These are phyloP conservation scores for Montipora sp. DNA, from an alignment of 64 coral and sea anemone species.

Conservation along the genomic window DNA sequence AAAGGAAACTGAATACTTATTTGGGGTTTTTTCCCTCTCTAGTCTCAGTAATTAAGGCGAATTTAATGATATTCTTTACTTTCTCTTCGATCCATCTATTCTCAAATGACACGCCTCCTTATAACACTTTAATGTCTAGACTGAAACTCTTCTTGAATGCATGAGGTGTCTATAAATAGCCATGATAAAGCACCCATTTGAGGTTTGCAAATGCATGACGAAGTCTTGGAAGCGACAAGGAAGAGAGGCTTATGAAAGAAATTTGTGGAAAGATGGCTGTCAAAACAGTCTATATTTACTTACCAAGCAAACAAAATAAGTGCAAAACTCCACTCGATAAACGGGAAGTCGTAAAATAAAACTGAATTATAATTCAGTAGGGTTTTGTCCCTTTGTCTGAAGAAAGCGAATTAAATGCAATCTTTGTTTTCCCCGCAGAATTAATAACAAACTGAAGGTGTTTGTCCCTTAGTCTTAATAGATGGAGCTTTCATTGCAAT, in stretches of 20 bases:
- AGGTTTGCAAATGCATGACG: not conserved
- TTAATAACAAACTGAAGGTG: no score
- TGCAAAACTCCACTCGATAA: not conserved
- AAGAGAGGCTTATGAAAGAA: not conserved
- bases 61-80: not conserved
- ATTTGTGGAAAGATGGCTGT: not conserved
- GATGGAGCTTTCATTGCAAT: no score
- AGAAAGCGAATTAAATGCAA: not conserved
- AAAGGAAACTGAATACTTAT: not conserved
- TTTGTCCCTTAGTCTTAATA: no score
- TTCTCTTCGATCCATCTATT: not conserved
- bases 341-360: no score
- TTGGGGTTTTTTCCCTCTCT: not conserved
- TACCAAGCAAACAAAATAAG: not conserved
- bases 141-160: not conserved
- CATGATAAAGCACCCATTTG: not conserved
- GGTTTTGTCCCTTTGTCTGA: not conserved
- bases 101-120: not conserved
- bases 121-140: not conserved
- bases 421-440: no score
- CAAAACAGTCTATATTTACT: not conserved
- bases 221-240: not conserved
- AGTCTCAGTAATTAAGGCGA: not conserved
- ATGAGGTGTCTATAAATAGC: not conserved
- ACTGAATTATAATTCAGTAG: no score